Percentiles rank a stretch among this genome's conserved stretches.
Conservation (phyloP, 2,113 vertebrate species). For the Lucifuga dentata region DNA sequence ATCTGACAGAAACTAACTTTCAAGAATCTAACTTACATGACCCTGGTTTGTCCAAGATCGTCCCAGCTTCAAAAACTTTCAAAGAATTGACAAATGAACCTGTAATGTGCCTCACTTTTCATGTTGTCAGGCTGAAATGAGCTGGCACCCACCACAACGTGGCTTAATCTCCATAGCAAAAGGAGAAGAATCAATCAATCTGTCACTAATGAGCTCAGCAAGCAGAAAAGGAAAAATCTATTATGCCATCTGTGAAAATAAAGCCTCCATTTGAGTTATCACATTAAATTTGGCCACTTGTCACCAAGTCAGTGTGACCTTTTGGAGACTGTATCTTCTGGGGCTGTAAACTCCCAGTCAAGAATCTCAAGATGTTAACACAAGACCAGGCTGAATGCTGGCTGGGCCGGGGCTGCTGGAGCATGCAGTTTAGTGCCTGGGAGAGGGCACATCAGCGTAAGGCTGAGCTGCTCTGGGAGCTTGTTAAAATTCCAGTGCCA, state of each 20-base stretch:
- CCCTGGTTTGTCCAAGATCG: conserved; percentile 2
- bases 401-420: conserved; percentile 41
- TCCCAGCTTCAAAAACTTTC: not conserved
- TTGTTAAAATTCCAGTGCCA: conserved; percentile 80
- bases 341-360: conserved; percentile 22
- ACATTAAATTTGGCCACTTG: conserved; percentile 18
- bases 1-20: conserved; percentile 14
- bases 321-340: conserved; percentile 7
- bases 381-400: conserved; percentile 37
- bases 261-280: conserved; percentile 22
- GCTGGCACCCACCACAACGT: conserved; percentile 16
- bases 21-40: not conserved
- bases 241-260: conserved; percentile 26
- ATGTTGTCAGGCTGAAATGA: conserved; percentile 42
- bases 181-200: conserved; percentile 45
- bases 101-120: conserved; percentile 22
- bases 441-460: conserved; percentile 65
- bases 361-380: conserved; percentile 42
- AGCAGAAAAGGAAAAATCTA: conserved; percentile 37
- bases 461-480: conserved; percentile 69
- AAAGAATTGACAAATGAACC: conserved; percentile 32
- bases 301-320: conserved; percentile 16
- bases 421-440: conserved; percentile 49
- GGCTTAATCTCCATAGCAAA: conserved; percentile 36
- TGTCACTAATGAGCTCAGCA: conserved; percentile 57